Base-by-base conservation (phyloP, 2,888 invertebrate genomes). In the Cryptus armator region DNA sequence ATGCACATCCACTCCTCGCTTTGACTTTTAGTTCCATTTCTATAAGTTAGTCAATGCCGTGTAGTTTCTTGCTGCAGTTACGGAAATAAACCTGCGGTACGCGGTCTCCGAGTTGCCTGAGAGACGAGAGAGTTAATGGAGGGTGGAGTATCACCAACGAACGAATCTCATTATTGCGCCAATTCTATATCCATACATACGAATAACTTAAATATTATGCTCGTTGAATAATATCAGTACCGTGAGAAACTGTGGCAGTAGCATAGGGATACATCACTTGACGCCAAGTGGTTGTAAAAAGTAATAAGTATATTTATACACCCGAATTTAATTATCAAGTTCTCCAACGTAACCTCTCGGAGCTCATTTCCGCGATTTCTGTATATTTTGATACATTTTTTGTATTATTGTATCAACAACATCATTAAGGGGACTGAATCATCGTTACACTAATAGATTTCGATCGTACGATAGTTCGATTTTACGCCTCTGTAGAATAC, bases 81-180 rank as follows among this genome's bases (percentile, higher is more conserved):
- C 74, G 56, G 74, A 74, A 81, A 81, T 81, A 81, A 80, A 72
- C 80, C 53, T 48, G 12, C 43, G 29, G 9, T 59, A 32, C 48
- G 32, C 19, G 46, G 19, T 37, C 46, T 12, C 19, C 12, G 37
- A 24, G 32, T 37, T 16, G 16, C 44, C 9, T 29, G 14, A 24
- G 64, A 9, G 16, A 48, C 67, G 19, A 24, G 51, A 19, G 32
- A 67, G 16, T 24, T 37, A 19, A 56, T 64, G 37, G 37, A n/a
- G 66, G 56, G 67, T 62, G n/a, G 67, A 74, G 66, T 71, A 80
- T 64, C 67, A 56, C 56, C 51, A 37, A 19, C 16, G 53, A 24
- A 48, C 19, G 64, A 46, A 51, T 67, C 24, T 5, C 14, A 46
- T 24, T 24, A 24, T 24, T 24, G 24, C 24, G 24, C 24, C 24